Base-by-base conservation (phyloP, 2,888 invertebrate species). In the Griposia aprilina region DNA sequence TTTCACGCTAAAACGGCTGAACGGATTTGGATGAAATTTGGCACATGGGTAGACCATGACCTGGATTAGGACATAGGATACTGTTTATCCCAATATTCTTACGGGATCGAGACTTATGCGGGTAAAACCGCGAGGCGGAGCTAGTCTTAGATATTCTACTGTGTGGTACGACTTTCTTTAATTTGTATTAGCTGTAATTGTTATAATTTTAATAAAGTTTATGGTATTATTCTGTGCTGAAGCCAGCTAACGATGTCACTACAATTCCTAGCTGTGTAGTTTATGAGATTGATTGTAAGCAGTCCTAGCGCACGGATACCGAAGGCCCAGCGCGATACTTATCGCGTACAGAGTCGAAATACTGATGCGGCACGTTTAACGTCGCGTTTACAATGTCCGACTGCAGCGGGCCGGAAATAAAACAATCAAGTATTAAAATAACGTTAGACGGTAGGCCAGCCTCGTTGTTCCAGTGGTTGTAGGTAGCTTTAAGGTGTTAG, bases 281-380 rank as follows among this genome's bases (percentile, higher is more conserved):
- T 67, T 15, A 50, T 76, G 7, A n/a, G 15, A 17, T 23, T 7
- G 11, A 1, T 5, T 41, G 10, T 45, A 20, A 66, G 62, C 26
- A 52, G 15, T 50, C 26, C 23, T 76, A 59, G 17, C n/a, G 7
- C 75, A 57, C 80, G 88, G 89, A 88, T 89, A 88, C 88, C 82
- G 65, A 11, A 84, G 80, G 78, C 77, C 76, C 15, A 13, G 57
- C 41, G 59, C 77, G 75, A 77, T 88, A 88, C 89, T 88, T 88
- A 88, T 88, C 87, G 88, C 95, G 92, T 96, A 96, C 96, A 88
- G 93, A 87, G 92, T 95, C 91, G 95, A 94, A 97, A 95, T 92
- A 97, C 60, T 92, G 94, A n/a, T 94, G 95, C 41, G 97, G 97
- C 92, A 97, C 96, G 93, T 94, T 92, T 92, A 93, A 89, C 84